Percentiles rank a stretch among this genome's conserved stretches.
Evolutionary conservation across 1,140 invertebrate species (phyloP).

Genomic region (Neodiprion fabricii): DNA sequence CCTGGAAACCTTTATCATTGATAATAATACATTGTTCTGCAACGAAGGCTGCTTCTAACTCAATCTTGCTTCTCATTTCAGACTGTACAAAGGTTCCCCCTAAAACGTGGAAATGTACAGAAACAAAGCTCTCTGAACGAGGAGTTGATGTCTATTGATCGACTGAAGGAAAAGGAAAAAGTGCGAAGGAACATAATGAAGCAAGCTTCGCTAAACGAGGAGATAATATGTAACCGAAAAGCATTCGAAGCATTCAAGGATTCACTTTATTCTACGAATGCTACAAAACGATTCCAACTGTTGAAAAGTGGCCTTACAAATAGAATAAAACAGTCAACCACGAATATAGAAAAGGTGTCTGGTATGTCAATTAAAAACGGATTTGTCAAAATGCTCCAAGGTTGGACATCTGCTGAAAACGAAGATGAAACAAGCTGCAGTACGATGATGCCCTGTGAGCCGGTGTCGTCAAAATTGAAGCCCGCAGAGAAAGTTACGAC

Average conservation of each 20-base stretch:
- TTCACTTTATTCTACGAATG: conserved; percentile 73
- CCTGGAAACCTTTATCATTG: not conserved
- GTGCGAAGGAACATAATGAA: conserved; percentile 87
- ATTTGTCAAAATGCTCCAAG: conserved; percentile 78
- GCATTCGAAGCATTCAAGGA: conserved; percentile 77
- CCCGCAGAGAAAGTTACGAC: conserved; percentile 42
- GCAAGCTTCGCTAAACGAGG: conserved; percentile 87
- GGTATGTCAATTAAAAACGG: conserved; percentile 69
- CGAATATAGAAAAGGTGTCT: conserved; percentile 80
- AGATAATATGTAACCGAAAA: conserved; percentile 77
- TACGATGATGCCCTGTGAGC: conserved; percentile 5
- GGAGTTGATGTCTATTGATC: conserved; percentile 84
- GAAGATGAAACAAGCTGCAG: conserved; percentile 44
- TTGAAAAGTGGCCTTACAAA: conserved; percentile 84
- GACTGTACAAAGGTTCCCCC: not conserved
- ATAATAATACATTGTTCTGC: no score
- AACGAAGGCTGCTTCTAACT: no score
- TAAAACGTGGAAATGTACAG: conserved; percentile 69
- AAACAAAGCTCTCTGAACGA: conserved; percentile 91
- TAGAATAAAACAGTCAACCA: conserved; percentile 81
- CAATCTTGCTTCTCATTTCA: conserved; percentile 2
- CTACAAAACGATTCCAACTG: conserved; percentile 81
- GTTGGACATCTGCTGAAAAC: conserved; percentile 70
- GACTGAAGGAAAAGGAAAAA: conserved; percentile 81
- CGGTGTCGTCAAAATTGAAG: conserved; percentile 30